These are phyloP conservation scores for Folsomia candida DNA, from an alignment of 2,888 invertebrate species.

Conservation along the genomic window DNA sequence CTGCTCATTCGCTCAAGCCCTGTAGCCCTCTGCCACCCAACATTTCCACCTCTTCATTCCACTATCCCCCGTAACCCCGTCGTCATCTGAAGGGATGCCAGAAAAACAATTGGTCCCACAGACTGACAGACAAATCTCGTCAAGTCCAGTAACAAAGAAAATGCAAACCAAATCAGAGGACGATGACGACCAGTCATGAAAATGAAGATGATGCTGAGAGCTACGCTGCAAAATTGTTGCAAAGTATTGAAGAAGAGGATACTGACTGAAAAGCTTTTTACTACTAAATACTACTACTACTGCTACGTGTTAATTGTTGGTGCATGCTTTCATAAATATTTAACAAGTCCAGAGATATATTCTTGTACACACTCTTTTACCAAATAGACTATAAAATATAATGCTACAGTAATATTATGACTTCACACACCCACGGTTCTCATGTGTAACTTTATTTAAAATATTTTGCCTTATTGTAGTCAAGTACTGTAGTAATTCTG, in stretches of 20 bases:
- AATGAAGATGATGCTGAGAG: neutral
- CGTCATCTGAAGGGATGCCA: no score
- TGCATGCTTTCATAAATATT: neutral
- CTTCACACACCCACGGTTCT: neutral
- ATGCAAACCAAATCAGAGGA: neutral
- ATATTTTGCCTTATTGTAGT: neutral
- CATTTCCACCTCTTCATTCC: neutral
- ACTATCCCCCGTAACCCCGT: no score
- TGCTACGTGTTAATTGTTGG: no score
- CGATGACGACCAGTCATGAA: neutral
- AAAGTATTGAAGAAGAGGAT: conserved; percentile 1
- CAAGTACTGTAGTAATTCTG: neutral
- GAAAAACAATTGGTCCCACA: no score
- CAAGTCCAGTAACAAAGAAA: no score
- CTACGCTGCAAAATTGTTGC: neutral
- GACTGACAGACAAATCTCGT: no score
- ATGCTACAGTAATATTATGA: conserved; percentile 11
- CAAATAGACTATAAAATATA: neutral
- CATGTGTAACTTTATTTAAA: neutral
- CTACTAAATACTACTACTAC: neutral
- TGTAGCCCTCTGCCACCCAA: conserved; percentile 25
- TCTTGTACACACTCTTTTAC: conserved; percentile 14
- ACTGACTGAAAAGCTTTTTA: conserved; percentile 9
- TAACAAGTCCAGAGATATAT: neutral
- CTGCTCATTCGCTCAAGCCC: conserved; percentile 45